Evolutionary conservation across 2,797 vertebrate genomes (phyloP), one percentile per base, ranked within the genome.

Genomic region (Adrianichthys oophorus): DNA sequence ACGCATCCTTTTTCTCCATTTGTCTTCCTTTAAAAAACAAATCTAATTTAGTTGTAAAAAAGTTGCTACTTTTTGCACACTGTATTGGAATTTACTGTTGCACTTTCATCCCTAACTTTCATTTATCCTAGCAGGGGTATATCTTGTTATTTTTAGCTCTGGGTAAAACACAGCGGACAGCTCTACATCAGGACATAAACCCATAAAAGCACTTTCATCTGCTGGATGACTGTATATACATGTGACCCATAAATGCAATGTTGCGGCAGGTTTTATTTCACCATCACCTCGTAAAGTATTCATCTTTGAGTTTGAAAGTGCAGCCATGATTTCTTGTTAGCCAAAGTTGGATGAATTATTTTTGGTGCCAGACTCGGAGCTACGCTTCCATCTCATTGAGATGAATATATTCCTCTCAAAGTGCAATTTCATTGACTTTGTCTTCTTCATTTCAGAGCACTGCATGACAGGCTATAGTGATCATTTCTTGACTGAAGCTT

Each of bases 71-170:
- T 53, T 32, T 48, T 29, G 56, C 15, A 41, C 17, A 10, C 15
- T 46, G 44, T 58, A 45, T 24, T 60, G 43, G 59, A 75, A 82
- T 83, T 16, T 65, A 70, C 55, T 47, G 55, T 74, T 82, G 65
- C 59, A 53, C 80, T 78, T 74, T 56, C 64, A 46, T 62, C 54
- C 53, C 40, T 18, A 5, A 52, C 57, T 70, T 54, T 42, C 1
- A 0, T n/a, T 17, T 18, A 45, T 46, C 5, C 15, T 13, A 41
- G 37, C 24, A 46, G 54, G 48, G 56, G 32, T 74, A 73, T 62
- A 66, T 66, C 65, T 32, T 21, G 29, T 66, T 90, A 81, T 83
- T 87, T 86, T 88, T 82, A 85, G 61, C 72, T 7, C 32, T 4
- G 51, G 55, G 52, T 24, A 48, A 43, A 69, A 81, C 73, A 47